Conservation (phyloP, 2,113 vertebrate species). For the Ochotona curzoniae region DNA sequence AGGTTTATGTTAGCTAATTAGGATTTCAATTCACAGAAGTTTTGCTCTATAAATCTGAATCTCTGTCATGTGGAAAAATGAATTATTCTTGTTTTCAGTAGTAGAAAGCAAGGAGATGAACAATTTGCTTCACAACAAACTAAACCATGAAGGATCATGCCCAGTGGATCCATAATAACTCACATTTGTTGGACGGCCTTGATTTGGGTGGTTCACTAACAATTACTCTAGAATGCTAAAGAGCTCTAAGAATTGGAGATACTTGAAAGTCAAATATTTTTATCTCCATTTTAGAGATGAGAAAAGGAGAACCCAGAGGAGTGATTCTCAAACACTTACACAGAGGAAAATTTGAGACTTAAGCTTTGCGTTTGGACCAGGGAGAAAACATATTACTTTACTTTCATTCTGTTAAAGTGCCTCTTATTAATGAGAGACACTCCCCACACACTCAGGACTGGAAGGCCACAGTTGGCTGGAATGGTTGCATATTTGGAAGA, state of each 20-base stretch:
- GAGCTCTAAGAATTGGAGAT: background rate
- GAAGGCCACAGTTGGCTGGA: background rate
- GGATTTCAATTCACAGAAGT: background rate
- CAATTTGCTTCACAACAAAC: conserved; percentile 13
- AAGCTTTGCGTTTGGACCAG: background rate
- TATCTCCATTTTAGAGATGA: conserved; percentile 19
- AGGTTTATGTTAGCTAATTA: background rate
- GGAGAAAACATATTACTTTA: background rate
- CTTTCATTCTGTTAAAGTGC: background rate
- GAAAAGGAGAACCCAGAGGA: conserved; percentile 46
- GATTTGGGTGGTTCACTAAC: background rate
- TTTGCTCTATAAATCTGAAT: background rate
- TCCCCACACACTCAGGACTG: background rate
- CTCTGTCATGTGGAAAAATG: background rate
- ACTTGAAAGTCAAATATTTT: background rate
- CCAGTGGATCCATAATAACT: background rate
- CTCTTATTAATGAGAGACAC: background rate
- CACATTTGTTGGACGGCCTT: background rate
- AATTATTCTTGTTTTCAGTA: conserved; percentile 9
- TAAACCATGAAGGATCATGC: background rate
- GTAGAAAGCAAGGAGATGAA: conserved; percentile 25
- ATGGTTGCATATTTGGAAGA: conserved; percentile 31
- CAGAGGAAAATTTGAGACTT: background rate
- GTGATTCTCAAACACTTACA: background rate
- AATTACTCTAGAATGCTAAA: background rate